Evolutionary conservation across 2,113 vertebrate species (phyloP), one percentile per base, ranked within the genome.

Genomic region (Tilapia sparmanii): DNA sequence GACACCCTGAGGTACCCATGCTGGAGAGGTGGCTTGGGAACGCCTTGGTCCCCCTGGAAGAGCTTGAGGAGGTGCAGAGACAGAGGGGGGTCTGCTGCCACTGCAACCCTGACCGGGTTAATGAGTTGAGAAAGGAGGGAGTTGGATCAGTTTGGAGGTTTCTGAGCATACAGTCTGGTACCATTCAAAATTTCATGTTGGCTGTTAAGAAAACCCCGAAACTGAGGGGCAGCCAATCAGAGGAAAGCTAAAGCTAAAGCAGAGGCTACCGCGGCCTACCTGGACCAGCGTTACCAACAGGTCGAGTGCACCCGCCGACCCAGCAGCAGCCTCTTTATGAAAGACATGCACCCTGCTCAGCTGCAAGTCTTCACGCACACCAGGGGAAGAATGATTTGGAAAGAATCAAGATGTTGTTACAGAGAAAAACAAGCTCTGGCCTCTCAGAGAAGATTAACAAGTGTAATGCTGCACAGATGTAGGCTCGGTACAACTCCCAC

Each of bases 391-490:
- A 79, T 52, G 52, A 91, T 55, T 86, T 29, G 45, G 79, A 92
- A 38, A 84, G 82, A 90, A 91, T 87, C 82, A 90, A 90, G 90
- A 92, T 90, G 82, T 87, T 88, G 61, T 85, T 88, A 54, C 52
- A 87, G 87, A 89, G 82, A 86, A 86, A 78, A 92, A 87, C 42
- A 80, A 80, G 50, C 85, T 26, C 45, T 12, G 85, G 88, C 63
- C 83, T 92, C 88, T 80, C 45, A n/a, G 80, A 84, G 81, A 61
- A 85, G 81, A 88, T 89, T 81, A 85, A 55, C 82, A 85, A 82
- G 84, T 83, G 87, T 92, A 90, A 93, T 86, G 80, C 59, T 78
- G 87, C 63, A 54, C 91, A 93, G 91, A 93, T 92, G 91, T 87
- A 53, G 45, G n/a, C 35, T 59, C 12, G 18, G 63, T 68, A 6